A percentile compares a stretch with the other conserved stretches of the same genome.
phyloP scores from a whole-genome alignment of 2,113 vertebrate genomes.

The Tragelaphus strepsiceros region DNA sequence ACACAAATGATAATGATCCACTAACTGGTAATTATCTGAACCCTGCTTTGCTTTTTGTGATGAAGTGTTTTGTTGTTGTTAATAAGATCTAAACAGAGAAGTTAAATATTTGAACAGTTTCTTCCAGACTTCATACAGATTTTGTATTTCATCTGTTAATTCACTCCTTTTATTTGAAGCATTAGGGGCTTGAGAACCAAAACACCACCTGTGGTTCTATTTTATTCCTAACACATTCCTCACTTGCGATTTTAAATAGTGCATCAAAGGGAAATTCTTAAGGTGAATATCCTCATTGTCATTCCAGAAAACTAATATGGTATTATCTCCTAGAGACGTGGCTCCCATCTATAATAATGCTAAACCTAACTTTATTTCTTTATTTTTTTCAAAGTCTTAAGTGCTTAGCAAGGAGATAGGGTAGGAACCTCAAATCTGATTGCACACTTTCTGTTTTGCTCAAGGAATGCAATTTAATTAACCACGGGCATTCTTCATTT shows the following conservation, averaged over 20 bases:
- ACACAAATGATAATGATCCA: constrained; percentile 36
- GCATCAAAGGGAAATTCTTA: constrained; percentile 68
- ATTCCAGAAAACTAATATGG: constrained; percentile 76
- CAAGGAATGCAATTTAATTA: constrained; percentile 67
- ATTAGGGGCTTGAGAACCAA: constrained; percentile 52
- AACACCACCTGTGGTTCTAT: constrained; percentile 71
- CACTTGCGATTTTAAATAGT: constrained; percentile 70
- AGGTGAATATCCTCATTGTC: constrained; percentile 70
- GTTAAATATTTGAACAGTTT: constrained; percentile 70
- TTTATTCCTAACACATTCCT: constrained; percentile 67
- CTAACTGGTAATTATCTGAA: constrained; percentile 34
- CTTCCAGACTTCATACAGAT: constrained; percentile 43
- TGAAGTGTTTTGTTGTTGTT: constrained; percentile 35
- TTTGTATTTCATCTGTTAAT: constrained; percentile 57
- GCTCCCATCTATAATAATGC: constrained; percentile 72
- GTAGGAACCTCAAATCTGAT: constrained; percentile 45
- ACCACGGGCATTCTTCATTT: constrained; percentile 19
- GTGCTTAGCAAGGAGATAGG: constrained; percentile 45
- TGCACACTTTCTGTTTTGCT: constrained; percentile 34
- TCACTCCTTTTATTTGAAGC: constrained; percentile 61
- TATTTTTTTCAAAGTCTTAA: constrained; percentile 60
- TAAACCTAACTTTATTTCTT: constrained; percentile 53
- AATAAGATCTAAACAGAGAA: constrained; percentile 52
- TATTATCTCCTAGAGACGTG: constrained; percentile 70
- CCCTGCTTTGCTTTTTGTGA: neutral